These are phyloP conservation scores for Phataginus tetradactyla DNA, from an alignment of 2,797 vertebrate species.

Conservation along the genomic window DNA sequence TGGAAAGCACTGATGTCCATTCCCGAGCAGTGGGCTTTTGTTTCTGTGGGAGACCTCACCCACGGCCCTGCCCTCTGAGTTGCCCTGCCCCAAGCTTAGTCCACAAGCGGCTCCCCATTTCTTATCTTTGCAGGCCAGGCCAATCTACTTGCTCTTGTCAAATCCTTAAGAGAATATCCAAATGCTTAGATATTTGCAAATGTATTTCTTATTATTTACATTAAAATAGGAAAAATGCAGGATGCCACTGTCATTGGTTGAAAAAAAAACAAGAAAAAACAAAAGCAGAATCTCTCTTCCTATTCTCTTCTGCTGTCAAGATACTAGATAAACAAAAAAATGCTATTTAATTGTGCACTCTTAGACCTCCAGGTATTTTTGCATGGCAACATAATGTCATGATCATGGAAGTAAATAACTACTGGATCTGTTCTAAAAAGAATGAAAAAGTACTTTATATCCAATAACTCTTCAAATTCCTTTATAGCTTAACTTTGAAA, in stretches of 20 bases:
- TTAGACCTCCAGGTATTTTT: neutral
- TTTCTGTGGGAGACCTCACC: neutral
- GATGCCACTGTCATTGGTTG: neutral
- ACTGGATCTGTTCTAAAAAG: neutral
- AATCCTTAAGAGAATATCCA: neutral
- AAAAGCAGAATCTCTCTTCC: neutral
- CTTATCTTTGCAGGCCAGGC: neutral
- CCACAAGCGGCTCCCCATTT: neutral
- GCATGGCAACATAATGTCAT: neutral
- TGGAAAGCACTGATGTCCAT: accelerated
- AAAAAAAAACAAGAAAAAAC: neutral
- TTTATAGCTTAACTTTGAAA: slow-evolving; percentile 1
- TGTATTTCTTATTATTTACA: neutral
- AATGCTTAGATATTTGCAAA: neutral
- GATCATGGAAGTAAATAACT: neutral
- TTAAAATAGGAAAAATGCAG: slow-evolving; percentile 1
- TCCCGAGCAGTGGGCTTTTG: neutral
- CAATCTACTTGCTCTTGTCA: neutral
- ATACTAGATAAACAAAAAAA: neutral
- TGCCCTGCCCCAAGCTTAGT: neutral
- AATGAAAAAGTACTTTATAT: neutral
- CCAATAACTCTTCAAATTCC: neutral
- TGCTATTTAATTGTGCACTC: neutral
- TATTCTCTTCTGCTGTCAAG: neutral
- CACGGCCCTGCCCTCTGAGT: neutral